A percentile compares a stretch with the other conserved stretches of the same genome.
These are phyloP conservation scores for Eurytoma adleriae DNA, from an alignment of 2,888 invertebrate species.

Conservation along the genomic window DNA sequence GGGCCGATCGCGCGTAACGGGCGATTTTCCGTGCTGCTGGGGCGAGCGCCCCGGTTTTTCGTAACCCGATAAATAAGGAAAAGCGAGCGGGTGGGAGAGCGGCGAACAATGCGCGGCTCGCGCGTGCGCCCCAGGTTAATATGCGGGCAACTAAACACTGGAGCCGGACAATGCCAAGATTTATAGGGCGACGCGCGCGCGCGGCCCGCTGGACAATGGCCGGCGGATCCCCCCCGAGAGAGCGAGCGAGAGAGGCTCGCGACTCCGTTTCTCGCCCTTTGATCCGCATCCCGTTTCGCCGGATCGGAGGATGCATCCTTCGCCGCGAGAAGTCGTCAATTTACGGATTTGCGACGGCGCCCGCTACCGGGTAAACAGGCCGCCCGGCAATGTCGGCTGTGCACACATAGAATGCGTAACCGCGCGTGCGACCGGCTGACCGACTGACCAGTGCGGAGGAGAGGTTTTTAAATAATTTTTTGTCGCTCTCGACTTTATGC, in stretches of 20 bases:
- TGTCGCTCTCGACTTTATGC: no score
- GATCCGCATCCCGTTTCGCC: background rate
- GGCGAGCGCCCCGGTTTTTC: conserved; percentile 50
- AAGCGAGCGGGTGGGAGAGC: conserved; percentile 66
- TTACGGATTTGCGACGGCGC: conserved; percentile 8
- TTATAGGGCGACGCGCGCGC: conserved; percentile 69
- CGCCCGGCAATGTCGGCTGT: conserved; percentile 27
- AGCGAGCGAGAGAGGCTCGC: background rate
- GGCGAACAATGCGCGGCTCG: conserved; percentile 46
- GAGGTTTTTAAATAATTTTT: no score
- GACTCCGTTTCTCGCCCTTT: conserved; percentile 1
- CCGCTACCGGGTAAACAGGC: background rate
- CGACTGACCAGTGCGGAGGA: background rate
- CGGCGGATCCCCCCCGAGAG: conserved; percentile 40
- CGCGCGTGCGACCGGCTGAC: background rate
- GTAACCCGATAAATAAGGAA: conserved; percentile 73
- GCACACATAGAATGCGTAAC: conserved; percentile 11
- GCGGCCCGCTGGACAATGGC: conserved; percentile 63
- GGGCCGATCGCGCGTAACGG: conserved; percentile 30
- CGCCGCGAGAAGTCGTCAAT: conserved; percentile 17
- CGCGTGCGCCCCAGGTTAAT: conserved; percentile 75
- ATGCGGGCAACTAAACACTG: conserved; percentile 75
- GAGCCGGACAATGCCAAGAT: conserved; percentile 73
- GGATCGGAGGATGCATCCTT: background rate
- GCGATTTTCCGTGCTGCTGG: conserved; percentile 19